Conservation (phyloP, 2,797 vertebrate genomes). For the Coreius guichenoti region DNA sequence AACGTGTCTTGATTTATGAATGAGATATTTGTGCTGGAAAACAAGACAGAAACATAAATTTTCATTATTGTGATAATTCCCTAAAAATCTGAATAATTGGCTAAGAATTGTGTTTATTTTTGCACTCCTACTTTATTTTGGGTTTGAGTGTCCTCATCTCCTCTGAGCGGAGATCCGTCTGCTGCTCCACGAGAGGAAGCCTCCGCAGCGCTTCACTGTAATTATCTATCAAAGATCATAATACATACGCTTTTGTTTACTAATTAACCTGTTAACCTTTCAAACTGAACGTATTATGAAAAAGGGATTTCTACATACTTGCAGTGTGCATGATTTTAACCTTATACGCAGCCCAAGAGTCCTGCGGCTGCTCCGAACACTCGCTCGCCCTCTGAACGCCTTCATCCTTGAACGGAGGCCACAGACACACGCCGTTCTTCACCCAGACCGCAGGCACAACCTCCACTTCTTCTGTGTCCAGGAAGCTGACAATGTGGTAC, state of each 20-base stretch:
- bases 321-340: neutral
- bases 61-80: no score
- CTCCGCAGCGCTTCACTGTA: slow-evolving; percentile 15
- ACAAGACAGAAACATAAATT: no score
- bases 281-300: neutral
- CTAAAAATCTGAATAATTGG: no score
- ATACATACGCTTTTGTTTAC: neutral
- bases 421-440: slow-evolving; percentile 32
- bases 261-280: slow-evolving; percentile 1
- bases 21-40: no score
- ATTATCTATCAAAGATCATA: slow-evolving; percentile 17
- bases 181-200: slow-evolving; percentile 37
- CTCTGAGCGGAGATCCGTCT: slow-evolving; percentile 9
- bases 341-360: slow-evolving; percentile 19
- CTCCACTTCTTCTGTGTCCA: slow-evolving; percentile 33
- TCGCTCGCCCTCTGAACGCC: slow-evolving; percentile 2
- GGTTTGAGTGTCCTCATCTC: slow-evolving; percentile 23
- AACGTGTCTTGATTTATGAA: no score
- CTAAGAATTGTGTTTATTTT: no score
- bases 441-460: slow-evolving; percentile 41
- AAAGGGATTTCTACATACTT: slow-evolving; percentile 1
- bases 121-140: slow-evolving; percentile 19
- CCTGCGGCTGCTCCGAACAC: neutral
- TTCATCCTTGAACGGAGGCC: slow-evolving; percentile 36
- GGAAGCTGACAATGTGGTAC: slow-evolving; percentile 31